Conservation (phyloP, 2,888 invertebrate species). For the Hirtodrosophila cameraria region DNA sequence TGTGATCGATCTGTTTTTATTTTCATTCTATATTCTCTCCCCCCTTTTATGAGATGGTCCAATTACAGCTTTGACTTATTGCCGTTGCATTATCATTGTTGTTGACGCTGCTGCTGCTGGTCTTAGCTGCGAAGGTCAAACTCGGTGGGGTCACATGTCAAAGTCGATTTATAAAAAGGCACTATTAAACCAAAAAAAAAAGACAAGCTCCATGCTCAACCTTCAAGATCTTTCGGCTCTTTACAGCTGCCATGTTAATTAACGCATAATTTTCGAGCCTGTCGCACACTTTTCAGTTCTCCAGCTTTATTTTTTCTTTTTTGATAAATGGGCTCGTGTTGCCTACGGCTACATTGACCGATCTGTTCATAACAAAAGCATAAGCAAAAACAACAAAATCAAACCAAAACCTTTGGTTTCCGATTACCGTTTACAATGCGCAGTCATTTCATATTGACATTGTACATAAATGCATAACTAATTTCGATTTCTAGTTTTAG, state of each 20-base stretch:
- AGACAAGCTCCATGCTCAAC: constrained; percentile 42
- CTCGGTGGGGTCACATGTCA: constrained; percentile 69
- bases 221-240: constrained; percentile 39
- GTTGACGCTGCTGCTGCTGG: constrained; percentile 20
- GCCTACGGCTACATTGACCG: constrained; percentile 30
- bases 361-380: constrained; percentile 26
- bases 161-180: constrained; percentile 51
- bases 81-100: constrained; percentile 15
- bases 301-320: constrained; percentile 28
- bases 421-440: constrained; percentile 26
- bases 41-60: constrained; percentile 22
- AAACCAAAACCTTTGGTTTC: constrained; percentile 32
- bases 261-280: constrained; percentile 70
- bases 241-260: constrained; percentile 68
- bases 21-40: constrained; percentile 14
- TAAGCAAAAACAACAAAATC: constrained; percentile 9
- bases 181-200: constrained; percentile 59
- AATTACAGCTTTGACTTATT: constrained; percentile 48
- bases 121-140: constrained; percentile 61
- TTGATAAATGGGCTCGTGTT: constrained; percentile 66
- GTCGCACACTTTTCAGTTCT: constrained; percentile 48
- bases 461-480: constrained; percentile 20
- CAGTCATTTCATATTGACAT: constrained; percentile 14
- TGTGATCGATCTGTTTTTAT: constrained; percentile 58
- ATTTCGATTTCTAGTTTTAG: constrained; percentile 7